Evolutionary conservation across 2,113 vertebrate species (phyloP).

Genomic region (Rhodinocichla rosea): DNA sequence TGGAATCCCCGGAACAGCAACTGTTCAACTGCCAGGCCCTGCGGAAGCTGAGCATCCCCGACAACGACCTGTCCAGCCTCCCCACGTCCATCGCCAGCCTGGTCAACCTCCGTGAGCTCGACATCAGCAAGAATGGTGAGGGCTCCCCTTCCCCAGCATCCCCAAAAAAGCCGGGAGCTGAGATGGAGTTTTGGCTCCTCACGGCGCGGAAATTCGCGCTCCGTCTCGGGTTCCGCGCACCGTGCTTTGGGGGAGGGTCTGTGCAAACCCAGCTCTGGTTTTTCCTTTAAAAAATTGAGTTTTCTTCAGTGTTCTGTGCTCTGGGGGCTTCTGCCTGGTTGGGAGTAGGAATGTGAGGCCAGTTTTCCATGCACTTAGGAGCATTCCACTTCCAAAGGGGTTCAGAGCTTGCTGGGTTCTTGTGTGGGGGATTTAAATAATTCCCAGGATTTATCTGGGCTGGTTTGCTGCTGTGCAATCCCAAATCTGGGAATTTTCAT

Average conservation of each 20-base stretch:
- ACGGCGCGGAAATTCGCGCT: fast-evolving
- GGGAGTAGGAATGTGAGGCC: neutral
- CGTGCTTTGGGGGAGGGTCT: neutral
- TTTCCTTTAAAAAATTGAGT: fast-evolving
- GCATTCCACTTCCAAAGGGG: neutral
- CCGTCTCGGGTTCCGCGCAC: fast-evolving
- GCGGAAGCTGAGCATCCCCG: constrained; percentile 95
- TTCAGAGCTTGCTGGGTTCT: neutral
- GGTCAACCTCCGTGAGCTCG: constrained; percentile 96
- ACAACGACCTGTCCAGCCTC: constrained; percentile 96
- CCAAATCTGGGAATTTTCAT: neutral
- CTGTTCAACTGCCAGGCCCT: constrained; percentile 98
- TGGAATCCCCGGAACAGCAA: constrained; percentile 78
- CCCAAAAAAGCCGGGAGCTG: neutral
- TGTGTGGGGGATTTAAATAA: neutral
- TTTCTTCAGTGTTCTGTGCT: neutral
- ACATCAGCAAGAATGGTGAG: constrained; percentile 99
- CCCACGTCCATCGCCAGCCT: constrained; percentile 95
- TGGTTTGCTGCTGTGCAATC: neutral
- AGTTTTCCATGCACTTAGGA: neutral
- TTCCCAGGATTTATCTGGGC: neutral
- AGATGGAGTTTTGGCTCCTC: neutral
- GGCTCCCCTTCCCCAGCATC: neutral
- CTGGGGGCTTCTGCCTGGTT: fast-evolving
- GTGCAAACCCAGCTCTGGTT: neutral